Base-by-base conservation (phyloP, 2,888 invertebrate genomes). In the Eustalomyia histrio region DNA sequence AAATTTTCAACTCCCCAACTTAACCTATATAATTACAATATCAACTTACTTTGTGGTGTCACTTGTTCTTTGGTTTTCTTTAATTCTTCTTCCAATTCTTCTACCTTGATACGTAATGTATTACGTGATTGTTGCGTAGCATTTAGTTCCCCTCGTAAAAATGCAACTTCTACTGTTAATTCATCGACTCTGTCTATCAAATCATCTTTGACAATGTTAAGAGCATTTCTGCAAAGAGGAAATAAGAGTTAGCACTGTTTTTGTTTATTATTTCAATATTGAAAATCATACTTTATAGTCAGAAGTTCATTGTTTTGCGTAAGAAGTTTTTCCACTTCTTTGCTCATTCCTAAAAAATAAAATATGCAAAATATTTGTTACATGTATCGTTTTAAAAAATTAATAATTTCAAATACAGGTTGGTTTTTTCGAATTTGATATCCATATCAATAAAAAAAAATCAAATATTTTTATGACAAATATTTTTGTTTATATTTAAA, bases 181-280 rank as follows among this genome's bases (percentile, higher is more conserved):
- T 99, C 99, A 90, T 99, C 99, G 17, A 99, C 98, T 92, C 97
- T 97, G 79, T 97, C 98, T 88, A 99, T 99, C 83, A 99, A 92
- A 92, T 99, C 99, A 90, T 99, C 99, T 91, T 99, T 99, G 50
- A 99, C 99, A 80, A 99, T 97, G 89, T 99, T 99, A 86, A 99
- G 92, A 24, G 99, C 99, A 92, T 99, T 99, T 91, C 97, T 97
- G 89, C 71, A 91, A 91, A 84, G 29, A 29, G 29, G 6, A 29
- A 6, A 6, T 29, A 29, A 29, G 29, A 29, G 29, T 29, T 6
- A 29, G 4, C 7, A 29, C 1, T 29, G 7, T 29, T 29, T 29
- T 29, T 3, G n/a, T n/a, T n/a, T n/a, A n/a, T n/a, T 7, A 29
- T 29, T 29, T 29, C 7, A 29, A 29, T 29, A 29, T 85, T 18